Conservation (phyloP, 2,888 invertebrate genomes). For the Pardosa pseudoannulata region DNA sequence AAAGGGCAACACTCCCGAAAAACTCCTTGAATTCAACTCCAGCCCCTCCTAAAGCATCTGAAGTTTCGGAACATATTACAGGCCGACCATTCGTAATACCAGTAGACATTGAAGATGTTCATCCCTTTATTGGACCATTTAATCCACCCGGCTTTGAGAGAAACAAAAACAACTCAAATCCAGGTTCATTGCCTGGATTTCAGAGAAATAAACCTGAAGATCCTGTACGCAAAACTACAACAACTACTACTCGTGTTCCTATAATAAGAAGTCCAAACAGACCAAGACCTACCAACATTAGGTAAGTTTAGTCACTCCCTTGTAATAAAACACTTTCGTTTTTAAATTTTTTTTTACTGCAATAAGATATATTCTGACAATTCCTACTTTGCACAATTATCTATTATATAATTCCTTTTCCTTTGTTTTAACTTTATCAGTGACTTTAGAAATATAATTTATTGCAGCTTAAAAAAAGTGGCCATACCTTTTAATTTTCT, state of each 20-base stretch:
- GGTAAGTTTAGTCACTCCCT: too few relatives aligned
- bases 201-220: slow-evolving; percentile 2
- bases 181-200: slow-evolving; percentile 14
- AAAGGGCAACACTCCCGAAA: background rate
- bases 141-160: slow-evolving; percentile 31
- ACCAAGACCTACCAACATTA: slow-evolving; percentile 71
- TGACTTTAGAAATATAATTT: too few relatives aligned
- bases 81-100: slow-evolving; percentile 81
- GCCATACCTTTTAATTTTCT: too few relatives aligned
- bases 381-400: too few relatives aligned
- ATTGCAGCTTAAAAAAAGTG: too few relatives aligned
- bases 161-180: background rate
- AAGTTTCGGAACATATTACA: background rate
- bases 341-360: too few relatives aligned
- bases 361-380: too few relatives aligned
- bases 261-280: slow-evolving; percentile 71
- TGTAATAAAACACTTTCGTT: too few relatives aligned
- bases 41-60: background rate
- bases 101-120: slow-evolving; percentile 82
- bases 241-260: slow-evolving; percentile 41
- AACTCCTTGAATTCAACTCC: background rate
- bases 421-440: too few relatives aligned
- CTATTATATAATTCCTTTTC: too few relatives aligned
- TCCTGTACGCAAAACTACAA: background rate
- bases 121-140: slow-evolving; percentile 64